These are phyloP conservation scores for Archilochus colubris DNA, from an alignment of 2,113 vertebrate genomes.

Conservation along the genomic window DNA sequence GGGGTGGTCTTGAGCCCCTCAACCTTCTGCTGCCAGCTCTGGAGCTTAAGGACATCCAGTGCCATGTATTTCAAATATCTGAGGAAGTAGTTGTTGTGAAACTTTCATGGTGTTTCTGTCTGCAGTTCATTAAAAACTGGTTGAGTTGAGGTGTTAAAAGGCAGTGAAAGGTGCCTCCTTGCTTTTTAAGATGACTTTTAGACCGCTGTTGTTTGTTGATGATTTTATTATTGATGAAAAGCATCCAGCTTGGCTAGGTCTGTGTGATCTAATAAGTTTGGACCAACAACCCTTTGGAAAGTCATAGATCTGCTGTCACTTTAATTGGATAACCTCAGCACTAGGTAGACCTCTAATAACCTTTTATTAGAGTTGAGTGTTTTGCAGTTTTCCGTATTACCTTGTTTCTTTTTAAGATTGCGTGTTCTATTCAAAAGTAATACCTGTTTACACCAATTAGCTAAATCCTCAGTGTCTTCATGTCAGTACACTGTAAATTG, in stretches of 20 bases:
- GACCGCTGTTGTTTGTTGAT: background rate
- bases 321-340: background rate
- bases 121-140: background rate
- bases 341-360: background rate
- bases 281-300: background rate
- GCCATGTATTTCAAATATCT: rapidly evolving
- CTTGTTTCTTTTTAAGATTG: background rate
- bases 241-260: background rate
- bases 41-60: rapidly evolving
- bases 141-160: background rate
- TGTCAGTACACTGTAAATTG: background rate
- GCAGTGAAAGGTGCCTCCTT: too few relatives aligned
- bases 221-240: background rate
- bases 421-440: rapidly evolving
- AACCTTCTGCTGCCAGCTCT: too few relatives aligned
- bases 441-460: background rate
- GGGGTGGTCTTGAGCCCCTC: too few relatives aligned
- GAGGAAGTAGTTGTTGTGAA: background rate
- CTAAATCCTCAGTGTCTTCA: background rate
- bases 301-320: background rate
- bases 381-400: background rate
- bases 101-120: rapidly evolving
- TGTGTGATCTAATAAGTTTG: background rate
- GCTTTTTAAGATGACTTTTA: background rate
- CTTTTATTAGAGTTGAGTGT: background rate